A percentile compares a stretch with the other conserved stretches of the same genome.
Conservation (phyloP, 2,888 invertebrate genomes). For the Prosapia bicincta region DNA sequence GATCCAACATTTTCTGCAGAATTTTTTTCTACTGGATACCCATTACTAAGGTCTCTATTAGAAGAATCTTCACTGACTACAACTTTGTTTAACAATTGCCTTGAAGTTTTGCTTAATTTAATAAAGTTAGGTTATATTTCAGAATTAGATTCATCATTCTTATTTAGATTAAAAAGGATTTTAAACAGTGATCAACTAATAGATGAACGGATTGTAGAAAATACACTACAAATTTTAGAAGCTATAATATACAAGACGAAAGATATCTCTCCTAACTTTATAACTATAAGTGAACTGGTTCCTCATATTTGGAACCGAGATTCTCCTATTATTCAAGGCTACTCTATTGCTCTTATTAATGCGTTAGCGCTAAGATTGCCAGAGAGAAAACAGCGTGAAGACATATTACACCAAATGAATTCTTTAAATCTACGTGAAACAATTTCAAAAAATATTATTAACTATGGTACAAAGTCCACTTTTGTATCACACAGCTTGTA, state of each 20-base stretch:
- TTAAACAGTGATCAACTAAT: conserved; percentile 17
- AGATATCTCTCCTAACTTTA: conserved; percentile 4
- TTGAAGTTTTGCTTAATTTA: conserved; percentile 15
- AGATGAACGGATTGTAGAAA: conserved; percentile 21
- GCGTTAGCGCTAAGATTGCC: conserved; percentile 10
- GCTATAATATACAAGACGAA: conserved; percentile 5
- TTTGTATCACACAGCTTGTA: conserved; percentile 10
- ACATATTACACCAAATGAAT: conserved; percentile 3
- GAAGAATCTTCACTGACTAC: conserved; percentile 18
- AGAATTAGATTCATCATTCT: conserved; percentile 17
- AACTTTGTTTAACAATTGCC: conserved; percentile 15
- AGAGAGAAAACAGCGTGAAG: neutral
- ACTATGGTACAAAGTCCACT: neutral
- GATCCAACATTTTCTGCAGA: conserved; percentile 23
- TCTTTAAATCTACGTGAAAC: neutral
- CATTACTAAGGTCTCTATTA: conserved; percentile 7
- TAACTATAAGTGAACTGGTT: conserved; percentile 15
- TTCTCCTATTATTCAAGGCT: conserved; percentile 19
- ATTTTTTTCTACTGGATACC: conserved; percentile 15
- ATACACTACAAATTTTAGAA: conserved; percentile 12
- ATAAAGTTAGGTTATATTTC: conserved; percentile 12
- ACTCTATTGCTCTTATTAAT: conserved; percentile 17
- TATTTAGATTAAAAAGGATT: conserved; percentile 11
- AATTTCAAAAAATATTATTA: conserved; percentile 3
- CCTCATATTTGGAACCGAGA: conserved; percentile 22